These are phyloP conservation scores for Hylaea fasciaria DNA, from an alignment of 2,888 invertebrate genomes.

Conservation along the genomic window DNA sequence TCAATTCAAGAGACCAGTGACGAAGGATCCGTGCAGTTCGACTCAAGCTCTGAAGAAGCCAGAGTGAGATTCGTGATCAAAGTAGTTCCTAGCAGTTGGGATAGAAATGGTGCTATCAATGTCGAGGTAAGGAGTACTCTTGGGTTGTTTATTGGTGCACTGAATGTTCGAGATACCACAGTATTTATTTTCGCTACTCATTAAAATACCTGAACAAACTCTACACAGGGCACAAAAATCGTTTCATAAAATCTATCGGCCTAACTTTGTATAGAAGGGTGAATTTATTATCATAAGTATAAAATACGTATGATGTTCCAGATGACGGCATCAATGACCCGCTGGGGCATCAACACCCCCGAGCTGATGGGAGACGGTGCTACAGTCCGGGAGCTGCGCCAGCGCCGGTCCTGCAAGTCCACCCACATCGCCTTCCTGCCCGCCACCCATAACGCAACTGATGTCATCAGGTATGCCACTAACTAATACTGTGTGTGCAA, in stretches of 20 bases:
- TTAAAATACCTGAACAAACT: too few relatives aligned
- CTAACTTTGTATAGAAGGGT: too few relatives aligned
- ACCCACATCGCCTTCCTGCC: slow-evolving; percentile 75
- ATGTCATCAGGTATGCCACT: slow-evolving; percentile 68
- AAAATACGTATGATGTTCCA: too few relatives aligned
- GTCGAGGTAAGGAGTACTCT: slow-evolving; percentile 60
- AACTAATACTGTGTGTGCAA: too few relatives aligned
- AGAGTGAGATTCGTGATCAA: slow-evolving; percentile 73
- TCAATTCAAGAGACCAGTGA: slow-evolving; percentile 78
- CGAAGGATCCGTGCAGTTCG: slow-evolving; percentile 74
- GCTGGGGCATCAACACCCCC: slow-evolving; percentile 71
- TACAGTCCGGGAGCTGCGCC: slow-evolving; percentile 69
- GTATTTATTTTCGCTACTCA: too few relatives aligned
- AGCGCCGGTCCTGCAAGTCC: slow-evolving; percentile 69
- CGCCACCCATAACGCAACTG: slow-evolving; percentile 70
- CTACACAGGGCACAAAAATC: too few relatives aligned
- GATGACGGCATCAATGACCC: slow-evolving; percentile 70
- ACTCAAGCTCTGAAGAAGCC: slow-evolving; percentile 77
- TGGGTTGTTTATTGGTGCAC: background rate
- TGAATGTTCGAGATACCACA: too few relatives aligned
- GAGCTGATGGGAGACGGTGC: slow-evolving; percentile 69
- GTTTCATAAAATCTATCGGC: too few relatives aligned
- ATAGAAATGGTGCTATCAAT: slow-evolving; percentile 58
- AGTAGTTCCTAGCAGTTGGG: slow-evolving; percentile 66
- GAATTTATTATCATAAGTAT: too few relatives aligned